A percentile compares a stretch with the other conserved stretches of the same genome.
Conservation (phyloP, 2,888 invertebrate species). For the Papilio elwesi region DNA sequence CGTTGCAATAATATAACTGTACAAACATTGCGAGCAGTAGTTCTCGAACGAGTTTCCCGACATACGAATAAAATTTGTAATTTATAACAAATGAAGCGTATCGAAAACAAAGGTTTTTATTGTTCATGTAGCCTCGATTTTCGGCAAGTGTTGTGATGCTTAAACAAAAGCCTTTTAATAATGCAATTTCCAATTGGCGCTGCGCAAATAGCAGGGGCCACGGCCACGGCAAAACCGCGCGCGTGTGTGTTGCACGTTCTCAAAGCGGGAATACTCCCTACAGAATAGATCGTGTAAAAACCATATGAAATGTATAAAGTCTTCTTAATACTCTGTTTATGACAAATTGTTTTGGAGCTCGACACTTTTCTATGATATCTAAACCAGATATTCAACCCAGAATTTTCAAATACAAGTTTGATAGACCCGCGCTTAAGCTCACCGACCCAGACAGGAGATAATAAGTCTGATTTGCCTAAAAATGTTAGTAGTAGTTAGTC, state of each 20-base stretch:
- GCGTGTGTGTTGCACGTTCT: constrained; percentile 51
- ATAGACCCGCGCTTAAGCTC: no score
- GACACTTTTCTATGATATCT: no score
- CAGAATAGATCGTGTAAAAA: not conserved
- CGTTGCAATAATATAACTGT: not conserved
- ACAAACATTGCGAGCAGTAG: constrained; percentile 2
- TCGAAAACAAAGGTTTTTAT: constrained; percentile 48
- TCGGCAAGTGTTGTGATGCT: constrained; percentile 73
- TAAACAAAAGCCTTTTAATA: constrained; percentile 84
- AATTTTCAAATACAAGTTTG: no score
- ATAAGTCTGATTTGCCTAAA: no score
- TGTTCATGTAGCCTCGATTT: constrained; percentile 52
- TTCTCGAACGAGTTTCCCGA: not conserved
- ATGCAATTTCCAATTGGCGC: constrained; percentile 84
- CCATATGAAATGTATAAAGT: not conserved
- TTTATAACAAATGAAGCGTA: constrained; percentile 38
- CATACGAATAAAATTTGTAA: constrained; percentile 23
- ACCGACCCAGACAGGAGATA: no score
- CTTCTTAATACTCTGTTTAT: no score
- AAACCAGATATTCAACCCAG: no score
- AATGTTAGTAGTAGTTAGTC: no score
- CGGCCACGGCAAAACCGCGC: constrained; percentile 63
- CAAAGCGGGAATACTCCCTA: not conserved
- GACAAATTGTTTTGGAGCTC: no score
- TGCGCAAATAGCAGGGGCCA: constrained; percentile 78